These are phyloP conservation scores for Sipunculus nudus DNA, from an alignment of 2,888 invertebrate genomes.

Conservation along the genomic window DNA sequence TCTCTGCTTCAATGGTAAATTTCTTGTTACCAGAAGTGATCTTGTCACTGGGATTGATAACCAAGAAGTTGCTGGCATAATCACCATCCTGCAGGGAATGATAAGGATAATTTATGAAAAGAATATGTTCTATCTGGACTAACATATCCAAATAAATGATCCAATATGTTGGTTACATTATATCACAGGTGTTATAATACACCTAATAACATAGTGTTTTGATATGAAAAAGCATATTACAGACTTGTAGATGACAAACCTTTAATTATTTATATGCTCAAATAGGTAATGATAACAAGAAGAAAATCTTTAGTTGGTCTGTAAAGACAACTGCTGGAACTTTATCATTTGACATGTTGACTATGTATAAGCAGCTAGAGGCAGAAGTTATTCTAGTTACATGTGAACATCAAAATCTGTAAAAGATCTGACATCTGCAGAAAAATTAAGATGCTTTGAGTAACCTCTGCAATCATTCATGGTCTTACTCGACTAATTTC, in stretches of 20 bases:
- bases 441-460: not conserved
- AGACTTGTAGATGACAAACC: too few relatives aligned
- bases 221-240: too few relatives aligned
- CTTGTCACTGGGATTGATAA: constrained; percentile 49
- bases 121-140: not conserved
- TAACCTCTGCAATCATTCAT: not conserved
- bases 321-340: too few relatives aligned
- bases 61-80: constrained; percentile 55
- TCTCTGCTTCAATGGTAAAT: constrained; percentile 41
- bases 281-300: too few relatives aligned
- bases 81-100: constrained; percentile 46
- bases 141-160: not conserved
- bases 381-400: not conserved
- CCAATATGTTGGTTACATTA: too few relatives aligned
- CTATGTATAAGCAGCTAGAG: not conserved
- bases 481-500: not conserved
- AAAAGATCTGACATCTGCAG: not conserved
- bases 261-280: too few relatives aligned
- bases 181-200: too few relatives aligned
- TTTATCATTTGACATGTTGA: too few relatives aligned
- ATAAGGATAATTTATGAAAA: not conserved
- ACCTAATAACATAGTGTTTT: too few relatives aligned
- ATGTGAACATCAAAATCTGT: not conserved
- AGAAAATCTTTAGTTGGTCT: too few relatives aligned
- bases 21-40: constrained; percentile 39